Evolutionary conservation across 2,797 vertebrate genomes (phyloP).

Genomic region (Ibycter americanus): DNA sequence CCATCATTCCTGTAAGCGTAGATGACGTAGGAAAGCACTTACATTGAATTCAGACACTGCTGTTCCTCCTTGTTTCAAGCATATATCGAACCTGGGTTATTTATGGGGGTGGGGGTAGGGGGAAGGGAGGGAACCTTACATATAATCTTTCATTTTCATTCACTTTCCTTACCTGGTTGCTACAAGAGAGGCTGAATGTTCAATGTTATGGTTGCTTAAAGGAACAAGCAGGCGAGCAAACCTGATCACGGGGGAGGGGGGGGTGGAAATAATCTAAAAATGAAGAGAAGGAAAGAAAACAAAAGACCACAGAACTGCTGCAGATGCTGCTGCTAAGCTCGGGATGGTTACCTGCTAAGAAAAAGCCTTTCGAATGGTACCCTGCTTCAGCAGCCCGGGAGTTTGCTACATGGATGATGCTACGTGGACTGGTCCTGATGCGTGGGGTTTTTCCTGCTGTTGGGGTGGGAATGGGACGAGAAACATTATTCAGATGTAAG

Average conservation of each 20-base stretch:
- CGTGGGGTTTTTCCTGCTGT: conserved; percentile 83
- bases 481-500: conserved; percentile 88
- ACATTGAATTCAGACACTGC: conserved; percentile 59
- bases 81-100: conserved; percentile 66
- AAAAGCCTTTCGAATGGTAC: conserved; percentile 68
- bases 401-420: conserved; percentile 52
- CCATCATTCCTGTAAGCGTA: conserved; percentile 68
- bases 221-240: conserved; percentile 38
- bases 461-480: conserved; percentile 60
- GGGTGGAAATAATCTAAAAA: background rate
- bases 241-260: background rate
- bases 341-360: conserved; percentile 52
- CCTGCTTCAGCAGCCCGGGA: conserved; percentile 58
- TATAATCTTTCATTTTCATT: conserved; percentile 60
- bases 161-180: conserved; percentile 51
- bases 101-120: conserved; percentile 47
- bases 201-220: conserved; percentile 1
- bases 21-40: conserved; percentile 68
- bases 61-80: conserved; percentile 67
- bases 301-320: conserved; percentile 37
- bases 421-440: conserved; percentile 74
- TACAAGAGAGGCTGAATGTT: conserved; percentile 41
- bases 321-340: conserved; percentile 42
- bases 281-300: conserved; percentile 25
- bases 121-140: conserved; percentile 32